Percentiles rank a stretch among this genome's conserved stretches.
Evolutionary conservation across 1,140 invertebrate genomes (phyloP).

Genomic region (Dolichoris vasculosae): DNA sequence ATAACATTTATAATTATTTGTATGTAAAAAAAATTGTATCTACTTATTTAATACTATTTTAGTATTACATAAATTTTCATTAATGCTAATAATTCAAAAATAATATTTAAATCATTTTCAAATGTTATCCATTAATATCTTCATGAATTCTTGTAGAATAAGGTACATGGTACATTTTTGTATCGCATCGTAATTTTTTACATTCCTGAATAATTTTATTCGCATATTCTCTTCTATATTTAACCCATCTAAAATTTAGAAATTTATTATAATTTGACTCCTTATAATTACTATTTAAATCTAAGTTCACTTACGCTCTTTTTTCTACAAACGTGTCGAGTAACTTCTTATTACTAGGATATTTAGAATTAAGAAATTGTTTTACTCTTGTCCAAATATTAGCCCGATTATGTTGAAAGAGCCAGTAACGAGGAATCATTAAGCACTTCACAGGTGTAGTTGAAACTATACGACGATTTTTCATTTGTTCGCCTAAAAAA

Average conservation of each 20-base stretch:
- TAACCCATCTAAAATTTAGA: slow-evolving; percentile 69
- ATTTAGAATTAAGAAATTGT: slow-evolving; percentile 77
- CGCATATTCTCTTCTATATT: slow-evolving; percentile 74
- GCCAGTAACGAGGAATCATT: slow-evolving; percentile 78
- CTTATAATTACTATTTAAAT: neutral
- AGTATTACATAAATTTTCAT: neutral
- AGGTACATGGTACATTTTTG: slow-evolving; percentile 78
- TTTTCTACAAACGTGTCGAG: slow-evolving; percentile 71
- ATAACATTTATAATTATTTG: neutral
- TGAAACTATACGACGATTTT: slow-evolving; percentile 77
- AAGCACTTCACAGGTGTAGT: slow-evolving; percentile 76
- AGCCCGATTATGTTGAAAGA: slow-evolving; percentile 77
- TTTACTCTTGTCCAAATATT: slow-evolving; percentile 79
- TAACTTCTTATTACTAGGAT: slow-evolving; percentile 70
- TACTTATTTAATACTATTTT: neutral
- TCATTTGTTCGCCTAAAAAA: slow-evolving; percentile 76
- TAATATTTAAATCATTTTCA: neutral
- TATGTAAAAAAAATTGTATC: neutral
- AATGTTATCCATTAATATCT: slow-evolving; percentile 57
- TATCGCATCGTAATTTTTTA: slow-evolving; percentile 72
- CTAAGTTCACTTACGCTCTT: slow-evolving; percentile 62
- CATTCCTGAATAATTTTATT: slow-evolving; percentile 71
- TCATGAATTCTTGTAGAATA: slow-evolving; percentile 78
- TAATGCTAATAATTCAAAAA: neutral
- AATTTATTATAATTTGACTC: neutral